Evolutionary conservation across 2,113 vertebrate genomes (phyloP), one percentile per base, ranked within the genome.

Genomic region (Lepisosteus oculatus): DNA sequence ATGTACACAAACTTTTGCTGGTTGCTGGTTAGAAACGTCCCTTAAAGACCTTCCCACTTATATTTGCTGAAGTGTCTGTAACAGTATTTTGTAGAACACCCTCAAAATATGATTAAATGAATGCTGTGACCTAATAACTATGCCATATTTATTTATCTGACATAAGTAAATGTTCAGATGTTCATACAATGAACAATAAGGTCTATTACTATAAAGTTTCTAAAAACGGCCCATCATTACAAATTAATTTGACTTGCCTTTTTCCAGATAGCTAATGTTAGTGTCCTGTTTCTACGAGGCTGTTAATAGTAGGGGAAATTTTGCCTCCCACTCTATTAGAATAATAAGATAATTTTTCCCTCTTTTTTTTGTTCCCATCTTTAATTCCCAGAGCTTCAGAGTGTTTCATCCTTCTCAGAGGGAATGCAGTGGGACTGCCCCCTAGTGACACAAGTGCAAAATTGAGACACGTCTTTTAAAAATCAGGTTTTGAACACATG

Each of bases 341-440:
- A 29, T 72, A 57, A 56, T 42, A 69, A 59, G 4, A 61, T 61
- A 70, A 65, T 69, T 54, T 65, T 44, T 68, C 47, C 62, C 62
- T 42, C 56, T 56, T 55, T 43, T 68, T 55, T 43, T 68, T 61
- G 15, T 67, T 69, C 13, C 72, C 29, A 51, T 56, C 14, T 55
- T 55, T 78, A 44, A 67, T 74, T 44, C 65, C 61, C 63, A 61
- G 67, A 55, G 54, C 55, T 41, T 61, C 29, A 14, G 1, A 29
- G 43, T 13, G 13, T 43, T 66, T 68, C n/a, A 44, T 13, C 68
- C 8, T 8, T 55, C 72, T 45, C 80, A 56, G 79, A 76, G 92
- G 91, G 69, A 83, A 85, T 93, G 96, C 92, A 93, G 93, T 95
- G 95, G 92, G 82, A 97, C 92, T 95, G 96, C 95, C 95, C 97